Conservation (phyloP, 2,797 vertebrate species). For the Acrossocheilus wenchowensis region DNA sequence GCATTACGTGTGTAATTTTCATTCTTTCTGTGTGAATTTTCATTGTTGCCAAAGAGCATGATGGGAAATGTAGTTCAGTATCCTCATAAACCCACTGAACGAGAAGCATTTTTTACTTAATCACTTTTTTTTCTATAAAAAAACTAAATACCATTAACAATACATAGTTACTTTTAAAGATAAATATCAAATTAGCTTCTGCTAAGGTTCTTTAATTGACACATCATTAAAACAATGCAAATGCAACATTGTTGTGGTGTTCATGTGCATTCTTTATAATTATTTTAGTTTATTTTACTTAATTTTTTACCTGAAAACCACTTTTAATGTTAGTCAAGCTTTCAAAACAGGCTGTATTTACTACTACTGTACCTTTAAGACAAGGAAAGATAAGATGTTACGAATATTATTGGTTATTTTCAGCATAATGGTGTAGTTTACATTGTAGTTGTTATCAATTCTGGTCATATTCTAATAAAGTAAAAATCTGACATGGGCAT, state of each 20-base stretch:
- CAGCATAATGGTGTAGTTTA: neutral
- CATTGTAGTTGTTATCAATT: neutral
- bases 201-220: neutral
- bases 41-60: neutral
- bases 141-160: neutral
- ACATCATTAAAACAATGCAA: neutral
- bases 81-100: neutral
- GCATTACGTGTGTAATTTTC: neutral
- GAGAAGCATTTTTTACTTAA: neutral
- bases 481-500: neutral
- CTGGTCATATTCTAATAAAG: neutral
- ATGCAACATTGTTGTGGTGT: neutral
- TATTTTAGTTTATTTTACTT: neutral
- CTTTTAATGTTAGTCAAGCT: constrained; percentile 1
- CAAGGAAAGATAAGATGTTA: neutral
- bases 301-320: neutral
- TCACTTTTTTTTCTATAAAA: neutral
- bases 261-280: neutral
- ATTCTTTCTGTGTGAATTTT: neutral
- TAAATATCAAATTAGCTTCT: neutral
- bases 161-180: neutral
- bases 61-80: neutral
- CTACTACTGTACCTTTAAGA: constrained; percentile 7
- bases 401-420: neutral
- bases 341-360: neutral